A percentile compares a stretch with the other conserved stretches of the same genome.
phyloP scores from a whole-genome alignment of 2,113 vertebrate species.

The Brevimyrus niger region DNA sequence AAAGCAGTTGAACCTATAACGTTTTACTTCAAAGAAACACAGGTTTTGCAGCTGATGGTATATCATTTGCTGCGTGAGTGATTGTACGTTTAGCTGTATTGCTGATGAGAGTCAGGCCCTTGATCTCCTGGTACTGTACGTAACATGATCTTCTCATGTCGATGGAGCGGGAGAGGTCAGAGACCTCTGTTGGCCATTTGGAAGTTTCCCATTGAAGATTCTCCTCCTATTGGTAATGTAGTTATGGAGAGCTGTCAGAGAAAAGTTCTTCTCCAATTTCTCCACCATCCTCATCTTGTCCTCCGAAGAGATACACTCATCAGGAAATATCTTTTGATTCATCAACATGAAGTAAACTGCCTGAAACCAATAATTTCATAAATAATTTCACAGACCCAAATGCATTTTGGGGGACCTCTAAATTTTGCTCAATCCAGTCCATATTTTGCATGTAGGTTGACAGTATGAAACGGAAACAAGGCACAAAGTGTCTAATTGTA shows the following conservation, averaged over 20 bases:
- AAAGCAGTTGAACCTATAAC: not conserved
- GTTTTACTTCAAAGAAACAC: not conserved
- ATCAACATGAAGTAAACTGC: not conserved
- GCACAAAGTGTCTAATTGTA: not conserved
- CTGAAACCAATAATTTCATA: not conserved
- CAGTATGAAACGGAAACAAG: not conserved
- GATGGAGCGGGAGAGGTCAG: not conserved
- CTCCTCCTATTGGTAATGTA: not conserved
- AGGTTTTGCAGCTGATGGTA: not conserved
- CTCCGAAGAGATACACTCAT: not conserved
- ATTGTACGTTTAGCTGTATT: not conserved
- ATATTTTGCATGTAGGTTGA: not conserved
- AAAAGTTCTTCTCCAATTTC: not conserved
- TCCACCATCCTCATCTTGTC: not conserved
- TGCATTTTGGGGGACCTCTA: not conserved
- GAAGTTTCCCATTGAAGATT: not conserved
- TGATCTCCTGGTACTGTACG: not conserved
- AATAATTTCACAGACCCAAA: not conserved
- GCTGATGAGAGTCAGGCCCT: not conserved
- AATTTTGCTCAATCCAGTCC: not conserved
- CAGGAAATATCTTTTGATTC: not conserved
- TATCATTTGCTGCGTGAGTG: not conserved
- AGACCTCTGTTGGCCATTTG: not conserved
- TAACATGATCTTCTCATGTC: not conserved
- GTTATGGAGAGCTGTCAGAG: not conserved